Conservation (phyloP, 2,113 vertebrate species). For the Tupaia tana region DNA sequence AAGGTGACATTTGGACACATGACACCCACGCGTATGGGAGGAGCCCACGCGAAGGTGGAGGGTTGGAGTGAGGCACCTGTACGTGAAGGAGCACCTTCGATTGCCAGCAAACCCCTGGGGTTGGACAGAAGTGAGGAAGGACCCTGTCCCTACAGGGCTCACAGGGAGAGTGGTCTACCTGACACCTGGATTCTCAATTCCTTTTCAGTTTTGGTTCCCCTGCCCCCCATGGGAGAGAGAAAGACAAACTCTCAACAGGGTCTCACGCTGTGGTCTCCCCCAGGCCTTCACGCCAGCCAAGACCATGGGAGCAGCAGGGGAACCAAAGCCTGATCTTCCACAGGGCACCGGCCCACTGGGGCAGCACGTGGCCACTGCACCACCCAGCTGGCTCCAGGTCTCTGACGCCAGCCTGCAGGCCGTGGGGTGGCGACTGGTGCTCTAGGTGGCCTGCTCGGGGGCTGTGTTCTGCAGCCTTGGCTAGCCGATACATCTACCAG, state of each 20-base stretch:
- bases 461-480: not conserved
- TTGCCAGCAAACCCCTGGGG: rapidly evolving
- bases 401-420: too few species aligned
- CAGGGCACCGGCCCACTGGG: too few species aligned
- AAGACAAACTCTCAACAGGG: too few species aligned
- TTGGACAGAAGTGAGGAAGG: not conserved
- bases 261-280: too few species aligned
- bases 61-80: rapidly evolving
- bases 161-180: rapidly evolving
- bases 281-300: too few species aligned
- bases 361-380: too few species aligned
- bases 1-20: rapidly evolving
- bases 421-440: too few species aligned
- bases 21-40: rapidly evolving
- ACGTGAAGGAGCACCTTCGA: rapidly evolving
- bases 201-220: too few species aligned
- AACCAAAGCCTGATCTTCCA: too few species aligned
- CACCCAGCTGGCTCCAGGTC: too few species aligned
- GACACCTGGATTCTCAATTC: rapidly evolving
- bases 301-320: too few species aligned
- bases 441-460: rapidly evolving
- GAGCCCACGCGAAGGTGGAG: rapidly evolving
- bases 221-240: too few species aligned
- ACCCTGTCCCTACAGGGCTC: rapidly evolving
- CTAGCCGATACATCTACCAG: rapidly evolving